phyloP scores from a whole-genome alignment of 2,113 vertebrate genomes.

The Dipodomys ordii region DNA sequence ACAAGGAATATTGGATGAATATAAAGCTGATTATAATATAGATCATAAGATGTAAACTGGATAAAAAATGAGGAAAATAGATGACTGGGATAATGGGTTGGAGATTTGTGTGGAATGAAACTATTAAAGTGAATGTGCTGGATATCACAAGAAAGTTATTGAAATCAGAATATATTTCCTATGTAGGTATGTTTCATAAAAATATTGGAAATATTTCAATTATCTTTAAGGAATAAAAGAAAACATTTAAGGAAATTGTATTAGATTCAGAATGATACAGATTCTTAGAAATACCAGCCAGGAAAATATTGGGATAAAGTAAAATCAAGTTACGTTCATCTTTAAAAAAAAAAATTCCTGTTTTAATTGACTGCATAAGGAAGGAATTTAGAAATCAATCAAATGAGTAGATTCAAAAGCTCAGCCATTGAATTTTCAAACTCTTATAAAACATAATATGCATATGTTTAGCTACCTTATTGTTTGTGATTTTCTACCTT shows the following conservation, averaged over 20 bases:
- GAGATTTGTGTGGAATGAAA: background rate
- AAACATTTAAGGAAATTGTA: background rate
- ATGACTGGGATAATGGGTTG: background rate
- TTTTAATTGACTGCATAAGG: background rate
- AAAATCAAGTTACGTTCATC: background rate
- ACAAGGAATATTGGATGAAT: background rate
- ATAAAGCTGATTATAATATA: background rate
- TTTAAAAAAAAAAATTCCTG: background rate
- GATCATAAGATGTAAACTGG: background rate
- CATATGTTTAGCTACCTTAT: background rate
- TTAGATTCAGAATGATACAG: background rate
- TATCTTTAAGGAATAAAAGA: no score
- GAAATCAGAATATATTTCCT: background rate
- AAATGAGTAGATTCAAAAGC: background rate
- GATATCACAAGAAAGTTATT: background rate
- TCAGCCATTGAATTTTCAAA: constrained; percentile 20
- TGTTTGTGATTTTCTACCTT: background rate
- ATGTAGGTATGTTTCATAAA: background rate
- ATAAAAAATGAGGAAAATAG: background rate
- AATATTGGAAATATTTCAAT: no score
- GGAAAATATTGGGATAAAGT: background rate
- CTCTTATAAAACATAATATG: background rate
- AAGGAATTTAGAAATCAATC: background rate
- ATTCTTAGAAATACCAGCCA: background rate
- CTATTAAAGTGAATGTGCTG: background rate